Conservation (phyloP, 2,113 vertebrate genomes). For the Talpa occidentalis region DNA sequence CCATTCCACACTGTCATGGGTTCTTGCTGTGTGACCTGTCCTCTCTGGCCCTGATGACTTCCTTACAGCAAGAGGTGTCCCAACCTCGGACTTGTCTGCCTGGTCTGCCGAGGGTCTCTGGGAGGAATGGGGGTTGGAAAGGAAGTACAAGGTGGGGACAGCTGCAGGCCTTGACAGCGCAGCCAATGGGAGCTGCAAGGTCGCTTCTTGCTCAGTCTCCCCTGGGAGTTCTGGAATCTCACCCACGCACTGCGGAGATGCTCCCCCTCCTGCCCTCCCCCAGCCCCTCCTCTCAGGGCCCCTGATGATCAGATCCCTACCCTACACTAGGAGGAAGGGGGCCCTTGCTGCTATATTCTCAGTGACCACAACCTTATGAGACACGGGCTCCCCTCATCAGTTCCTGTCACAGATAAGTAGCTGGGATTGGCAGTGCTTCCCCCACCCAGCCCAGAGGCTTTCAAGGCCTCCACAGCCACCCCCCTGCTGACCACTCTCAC, state of each 20-base stretch:
- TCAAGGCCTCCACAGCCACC: accelerated
- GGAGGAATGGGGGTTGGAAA: background rate
- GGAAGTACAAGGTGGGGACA: background rate
- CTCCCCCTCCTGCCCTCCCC: background rate
- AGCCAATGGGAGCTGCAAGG: background rate
- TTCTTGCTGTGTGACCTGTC: background rate
- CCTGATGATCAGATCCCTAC: background rate
- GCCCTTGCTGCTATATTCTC: background rate
- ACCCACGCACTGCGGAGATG: background rate
- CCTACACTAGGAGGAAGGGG: background rate
- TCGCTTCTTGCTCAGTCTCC: background rate
- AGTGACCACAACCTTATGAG: background rate
- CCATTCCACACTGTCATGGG: accelerated
- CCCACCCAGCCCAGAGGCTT: background rate
- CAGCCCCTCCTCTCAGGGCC: background rate
- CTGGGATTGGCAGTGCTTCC: background rate
- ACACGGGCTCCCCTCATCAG: accelerated
- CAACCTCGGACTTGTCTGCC: background rate
- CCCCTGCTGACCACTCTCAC: background rate
- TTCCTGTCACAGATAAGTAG: background rate
- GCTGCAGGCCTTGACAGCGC: accelerated
- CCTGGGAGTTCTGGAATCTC: slow-evolving; percentile 29
- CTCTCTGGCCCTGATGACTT: background rate
- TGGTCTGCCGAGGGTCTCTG: background rate
- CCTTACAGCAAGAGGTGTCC: background rate